Evolutionary conservation across 2,113 vertebrate genomes (phyloP).

Genomic region (Montifringilla adamsi): DNA sequence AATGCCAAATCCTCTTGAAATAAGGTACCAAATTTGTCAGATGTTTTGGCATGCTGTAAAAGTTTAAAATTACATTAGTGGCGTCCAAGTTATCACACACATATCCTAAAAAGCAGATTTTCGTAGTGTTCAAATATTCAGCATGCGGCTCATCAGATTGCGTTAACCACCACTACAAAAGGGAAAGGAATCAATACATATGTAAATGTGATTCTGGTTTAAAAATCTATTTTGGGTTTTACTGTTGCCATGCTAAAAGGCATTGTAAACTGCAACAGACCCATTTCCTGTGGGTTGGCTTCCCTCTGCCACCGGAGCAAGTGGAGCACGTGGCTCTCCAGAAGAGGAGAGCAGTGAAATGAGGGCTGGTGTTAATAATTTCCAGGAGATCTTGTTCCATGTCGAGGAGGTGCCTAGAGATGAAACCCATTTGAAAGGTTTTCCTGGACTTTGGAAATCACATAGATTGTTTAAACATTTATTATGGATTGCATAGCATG

Average conservation of each 20-base stretch:
- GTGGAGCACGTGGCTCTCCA: not conserved
- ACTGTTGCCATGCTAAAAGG: constrained; percentile 50
- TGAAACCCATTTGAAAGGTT: not conserved
- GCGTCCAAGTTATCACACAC: not conserved
- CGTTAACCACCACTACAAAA: constrained; percentile 53
- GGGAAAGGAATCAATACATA: constrained; percentile 59
- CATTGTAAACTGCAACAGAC: not conserved
- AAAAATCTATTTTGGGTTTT: constrained; percentile 44
- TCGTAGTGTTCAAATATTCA: not conserved
- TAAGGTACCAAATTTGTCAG: constrained; percentile 41
- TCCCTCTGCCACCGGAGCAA: not conserved
- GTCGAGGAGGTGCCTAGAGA: not conserved
- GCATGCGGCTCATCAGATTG: constrained; percentile 42
- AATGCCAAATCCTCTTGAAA: constrained; percentile 5
- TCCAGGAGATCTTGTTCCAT: not conserved
- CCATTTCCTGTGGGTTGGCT: not conserved
- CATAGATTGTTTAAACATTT: not conserved
- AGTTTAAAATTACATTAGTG: constrained; percentile 4
- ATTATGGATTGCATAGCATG: not conserved
- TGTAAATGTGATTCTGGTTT: constrained; percentile 55
- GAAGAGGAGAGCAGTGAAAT: not conserved
- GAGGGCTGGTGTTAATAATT: constrained; percentile 13
- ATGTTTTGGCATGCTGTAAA: constrained; percentile 19
- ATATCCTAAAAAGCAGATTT: constrained; percentile 15
- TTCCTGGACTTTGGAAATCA: not conserved